Percentiles rank a stretch among this genome's conserved stretches.
phyloP scores from a whole-genome alignment of 1,140 invertebrate species.

The Platorchestia sp. region DNA sequence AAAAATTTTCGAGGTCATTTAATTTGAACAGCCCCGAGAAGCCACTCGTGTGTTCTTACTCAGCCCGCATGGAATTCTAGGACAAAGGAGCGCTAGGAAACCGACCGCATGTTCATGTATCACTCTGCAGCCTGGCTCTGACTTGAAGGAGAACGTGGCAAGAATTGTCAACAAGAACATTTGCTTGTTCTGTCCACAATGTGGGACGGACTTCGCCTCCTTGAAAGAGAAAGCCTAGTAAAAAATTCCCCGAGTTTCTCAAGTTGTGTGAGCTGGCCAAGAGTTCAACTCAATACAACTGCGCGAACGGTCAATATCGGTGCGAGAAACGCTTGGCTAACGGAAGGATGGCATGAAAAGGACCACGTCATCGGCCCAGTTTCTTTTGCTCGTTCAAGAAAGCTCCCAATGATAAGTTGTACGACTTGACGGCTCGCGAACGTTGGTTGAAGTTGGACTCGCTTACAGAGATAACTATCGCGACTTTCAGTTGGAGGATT shows the following conservation, averaged over 20 bases:
- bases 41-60: not conserved
- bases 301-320: not conserved
- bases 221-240: not conserved
- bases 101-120: not conserved
- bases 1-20: not conserved
- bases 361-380: not conserved
- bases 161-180: not conserved
- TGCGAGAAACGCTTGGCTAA: not conserved
- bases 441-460: not conserved
- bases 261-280: not conserved
- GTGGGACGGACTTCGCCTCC: not conserved
- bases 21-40: not conserved
- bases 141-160: not conserved
- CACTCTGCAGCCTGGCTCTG: not conserved
- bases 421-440: not conserved
- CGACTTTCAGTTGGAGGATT: not conserved
- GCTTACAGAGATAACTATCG: not conserved
- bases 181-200: not conserved
- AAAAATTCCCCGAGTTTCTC: not conserved
- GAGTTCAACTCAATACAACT: not conserved
- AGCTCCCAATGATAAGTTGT: not conserved
- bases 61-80: not conserved
- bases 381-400: not conserved
- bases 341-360: not conserved
- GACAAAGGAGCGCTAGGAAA: not conserved